Evolutionary conservation across 2,113 vertebrate genomes (phyloP).

Genomic region (Bettongia penicillata): DNA sequence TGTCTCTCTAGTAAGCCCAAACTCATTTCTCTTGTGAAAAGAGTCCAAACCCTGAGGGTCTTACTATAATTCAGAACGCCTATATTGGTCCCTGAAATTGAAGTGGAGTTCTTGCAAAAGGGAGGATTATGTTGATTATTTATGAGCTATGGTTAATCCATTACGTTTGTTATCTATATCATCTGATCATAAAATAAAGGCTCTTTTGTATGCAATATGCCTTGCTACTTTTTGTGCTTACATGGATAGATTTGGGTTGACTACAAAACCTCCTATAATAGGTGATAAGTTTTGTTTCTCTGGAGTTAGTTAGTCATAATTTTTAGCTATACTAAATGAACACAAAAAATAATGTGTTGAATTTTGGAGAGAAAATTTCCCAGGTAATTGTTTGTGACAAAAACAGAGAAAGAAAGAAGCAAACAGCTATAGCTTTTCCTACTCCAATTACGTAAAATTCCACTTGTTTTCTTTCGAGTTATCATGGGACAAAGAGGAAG

Average conservation of each 20-base stretch:
- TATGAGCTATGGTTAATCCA: not conserved
- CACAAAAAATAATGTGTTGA: slow-evolving; percentile 17
- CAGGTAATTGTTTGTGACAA: not conserved
- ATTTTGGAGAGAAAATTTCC: not conserved
- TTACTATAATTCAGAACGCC: not conserved
- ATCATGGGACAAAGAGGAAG: slow-evolving; percentile 1
- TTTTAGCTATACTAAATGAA: no score
- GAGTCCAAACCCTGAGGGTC: not conserved
- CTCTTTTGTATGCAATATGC: not conserved
- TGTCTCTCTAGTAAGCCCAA: not conserved
- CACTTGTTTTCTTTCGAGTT: not conserved
- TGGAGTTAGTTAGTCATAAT: not conserved
- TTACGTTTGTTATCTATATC: not conserved
- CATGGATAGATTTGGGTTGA: no score
- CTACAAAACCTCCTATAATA: no score
- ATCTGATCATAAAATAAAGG: not conserved
- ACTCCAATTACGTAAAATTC: not conserved
- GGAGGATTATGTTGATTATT: no score
- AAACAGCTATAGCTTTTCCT: not conserved
- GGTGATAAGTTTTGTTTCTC: not conserved
- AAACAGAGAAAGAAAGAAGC: not conserved
- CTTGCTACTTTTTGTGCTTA: not conserved
- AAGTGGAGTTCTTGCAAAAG: no score
- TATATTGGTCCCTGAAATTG: not conserved
- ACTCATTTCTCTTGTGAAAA: not conserved